Evolutionary conservation across 2,888 invertebrate genomes (phyloP).

Genomic region (Meandrusa payeni): DNA sequence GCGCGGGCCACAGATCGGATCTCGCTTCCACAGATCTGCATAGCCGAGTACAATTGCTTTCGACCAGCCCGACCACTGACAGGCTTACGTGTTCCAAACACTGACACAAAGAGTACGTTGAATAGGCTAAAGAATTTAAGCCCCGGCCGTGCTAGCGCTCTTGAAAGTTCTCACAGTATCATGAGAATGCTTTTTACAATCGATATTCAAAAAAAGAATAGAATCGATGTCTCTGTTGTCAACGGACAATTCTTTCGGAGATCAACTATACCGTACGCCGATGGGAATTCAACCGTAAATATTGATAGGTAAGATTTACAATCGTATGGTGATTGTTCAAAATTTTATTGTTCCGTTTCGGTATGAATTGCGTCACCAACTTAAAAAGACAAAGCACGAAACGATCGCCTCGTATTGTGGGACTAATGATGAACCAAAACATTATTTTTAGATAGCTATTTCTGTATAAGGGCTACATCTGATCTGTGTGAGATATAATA

Average conservation of each 20-base stretch:
- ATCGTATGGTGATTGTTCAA: slow-evolving; percentile 31
- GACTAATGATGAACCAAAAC: slow-evolving; percentile 74
- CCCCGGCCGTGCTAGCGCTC: slow-evolving; percentile 51
- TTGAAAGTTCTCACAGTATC: slow-evolving; percentile 73
- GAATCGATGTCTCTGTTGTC: slow-evolving; percentile 79
- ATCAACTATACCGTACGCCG: slow-evolving; percentile 43
- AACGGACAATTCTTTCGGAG: slow-evolving; percentile 73
- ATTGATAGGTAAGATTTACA: slow-evolving; percentile 32
- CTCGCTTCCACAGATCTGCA: slow-evolving; percentile 42
- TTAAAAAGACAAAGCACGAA: slow-evolving; percentile 76
- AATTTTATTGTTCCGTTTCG: slow-evolving; percentile 69
- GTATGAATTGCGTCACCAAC: slow-evolving; percentile 76
- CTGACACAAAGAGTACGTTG: slow-evolving; percentile 53
- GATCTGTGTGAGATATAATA: slow-evolving; percentile 53
- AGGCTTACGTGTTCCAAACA: slow-evolving; percentile 41
- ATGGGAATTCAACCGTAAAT: slow-evolving; percentile 37
- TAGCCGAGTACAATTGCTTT: slow-evolving; percentile 40
- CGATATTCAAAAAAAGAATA: slow-evolving; percentile 78
- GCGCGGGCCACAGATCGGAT: slow-evolving; percentile 41
- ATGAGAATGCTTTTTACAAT: slow-evolving; percentile 79
- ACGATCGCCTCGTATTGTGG: slow-evolving; percentile 64
- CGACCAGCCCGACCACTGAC: slow-evolving; percentile 37
- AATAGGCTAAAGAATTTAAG: slow-evolving; percentile 66
- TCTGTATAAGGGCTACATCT: slow-evolving; percentile 56
- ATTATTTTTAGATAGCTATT: slow-evolving; percentile 68